A percentile compares a stretch with the other conserved stretches of the same genome.
Evolutionary conservation across 2,797 vertebrate genomes (phyloP).

Genomic region (Darevskia nairensis): DNA sequence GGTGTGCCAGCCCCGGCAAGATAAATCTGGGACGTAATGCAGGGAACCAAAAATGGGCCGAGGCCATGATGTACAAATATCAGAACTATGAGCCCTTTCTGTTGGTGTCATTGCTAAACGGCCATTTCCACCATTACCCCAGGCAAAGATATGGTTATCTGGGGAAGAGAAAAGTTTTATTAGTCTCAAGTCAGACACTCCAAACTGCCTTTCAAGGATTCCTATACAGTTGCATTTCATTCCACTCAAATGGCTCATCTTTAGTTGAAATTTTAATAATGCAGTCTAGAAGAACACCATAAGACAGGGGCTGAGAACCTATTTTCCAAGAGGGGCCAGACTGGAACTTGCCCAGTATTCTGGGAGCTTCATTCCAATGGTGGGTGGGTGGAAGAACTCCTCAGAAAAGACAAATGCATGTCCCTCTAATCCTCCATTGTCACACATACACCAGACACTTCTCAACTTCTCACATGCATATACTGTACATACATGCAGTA

Average conservation of each 20-base stretch:
- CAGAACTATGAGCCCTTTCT: constrained; percentile 92
- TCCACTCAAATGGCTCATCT: constrained; percentile 25
- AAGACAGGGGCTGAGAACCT: no score
- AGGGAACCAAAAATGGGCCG: constrained; percentile 97
- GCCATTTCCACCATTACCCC: constrained; percentile 98
- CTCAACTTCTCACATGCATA: no score
- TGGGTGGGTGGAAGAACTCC: no score
- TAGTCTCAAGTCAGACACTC: background rate
- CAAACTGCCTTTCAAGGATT: fast-evolving
- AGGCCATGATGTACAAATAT: constrained; percentile 97
- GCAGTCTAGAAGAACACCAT: background rate
- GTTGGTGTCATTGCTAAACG: constrained; percentile 94
- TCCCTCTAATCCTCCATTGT: no score
- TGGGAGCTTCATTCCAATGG: no score
- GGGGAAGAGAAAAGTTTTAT: constrained; percentile 59
- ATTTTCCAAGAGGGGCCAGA: no score
- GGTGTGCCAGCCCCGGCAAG: constrained; percentile 96
- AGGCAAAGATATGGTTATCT: constrained; percentile 99
- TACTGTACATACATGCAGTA: no score
- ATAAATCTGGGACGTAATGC: constrained; percentile 95
- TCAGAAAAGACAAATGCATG: no score
- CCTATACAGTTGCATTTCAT: background rate
- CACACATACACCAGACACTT: no score
- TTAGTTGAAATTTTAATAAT: background rate
- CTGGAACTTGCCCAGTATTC: no score